A percentile compares a stretch with the other conserved stretches of the same genome.
Conservation (phyloP, 2,113 vertebrate genomes). For the Gadus macrocephalus region DNA sequence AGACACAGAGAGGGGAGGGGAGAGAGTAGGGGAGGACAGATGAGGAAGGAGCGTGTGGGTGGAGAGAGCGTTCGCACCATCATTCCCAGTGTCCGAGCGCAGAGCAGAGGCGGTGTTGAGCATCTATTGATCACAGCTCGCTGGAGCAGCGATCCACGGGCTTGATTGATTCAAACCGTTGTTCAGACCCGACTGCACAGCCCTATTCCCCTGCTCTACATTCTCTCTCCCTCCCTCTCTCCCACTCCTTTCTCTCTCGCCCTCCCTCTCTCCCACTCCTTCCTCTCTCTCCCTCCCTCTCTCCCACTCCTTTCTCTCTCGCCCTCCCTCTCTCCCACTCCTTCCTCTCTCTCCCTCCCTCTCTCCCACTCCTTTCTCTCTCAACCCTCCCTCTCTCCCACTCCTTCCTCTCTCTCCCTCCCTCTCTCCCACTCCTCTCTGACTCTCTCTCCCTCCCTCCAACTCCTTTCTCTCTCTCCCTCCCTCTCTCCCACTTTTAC, state of each 20-base stretch:
- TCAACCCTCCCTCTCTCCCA: slow-evolving; percentile 59
- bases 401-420: slow-evolving; percentile 43
- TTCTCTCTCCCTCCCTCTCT: too few species aligned
- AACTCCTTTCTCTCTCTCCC: slow-evolving; percentile 55
- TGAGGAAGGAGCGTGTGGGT: slow-evolving; percentile 25
- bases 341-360: slow-evolving; percentile 48
- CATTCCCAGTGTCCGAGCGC: slow-evolving; percentile 75
- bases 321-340: slow-evolving; percentile 39
- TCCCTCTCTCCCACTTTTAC: slow-evolving; percentile 26
- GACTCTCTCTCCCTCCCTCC: slow-evolving; percentile 61
- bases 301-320: slow-evolving; percentile 43
- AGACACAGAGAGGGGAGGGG: slow-evolving; percentile 12
- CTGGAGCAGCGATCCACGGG: slow-evolving; percentile 75
- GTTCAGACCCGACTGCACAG: slow-evolving; percentile 70
- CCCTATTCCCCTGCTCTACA: slow-evolving; percentile 10
- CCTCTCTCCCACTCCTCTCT: too few species aligned
- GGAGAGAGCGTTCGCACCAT: slow-evolving; percentile 65
- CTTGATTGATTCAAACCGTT: slow-evolving; percentile 78
- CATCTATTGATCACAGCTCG: slow-evolving; percentile 83
- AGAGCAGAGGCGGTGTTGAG: slow-evolving; percentile 72
- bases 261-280: slow-evolving; percentile 57
- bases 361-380: slow-evolving; percentile 47
- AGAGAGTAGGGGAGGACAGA: too few species aligned
- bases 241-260: too few species aligned
- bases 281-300: slow-evolving; percentile 17